A percentile compares a stretch with the other conserved stretches of the same genome.
phyloP scores from a whole-genome alignment of 2,797 vertebrate genomes.

The Periparus ater region DNA sequence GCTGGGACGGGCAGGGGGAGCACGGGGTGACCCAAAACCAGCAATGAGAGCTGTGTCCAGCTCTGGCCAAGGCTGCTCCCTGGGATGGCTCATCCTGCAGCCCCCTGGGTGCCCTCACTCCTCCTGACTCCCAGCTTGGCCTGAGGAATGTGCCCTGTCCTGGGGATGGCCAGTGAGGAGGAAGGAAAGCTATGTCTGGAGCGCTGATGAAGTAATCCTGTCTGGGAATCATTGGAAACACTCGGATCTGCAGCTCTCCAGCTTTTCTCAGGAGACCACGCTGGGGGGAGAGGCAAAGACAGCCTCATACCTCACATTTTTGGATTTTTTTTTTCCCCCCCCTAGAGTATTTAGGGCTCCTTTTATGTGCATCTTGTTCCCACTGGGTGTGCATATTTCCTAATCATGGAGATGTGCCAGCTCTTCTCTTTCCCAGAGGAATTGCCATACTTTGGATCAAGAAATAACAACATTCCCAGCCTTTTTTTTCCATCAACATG shows the following conservation, averaged over 20 bases:
- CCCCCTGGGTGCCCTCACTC: background rate
- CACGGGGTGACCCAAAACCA: background rate
- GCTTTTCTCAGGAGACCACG: conserved; percentile 29
- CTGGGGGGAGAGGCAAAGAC: background rate
- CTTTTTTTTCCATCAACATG: conserved; percentile 16
- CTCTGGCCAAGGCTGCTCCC: background rate
- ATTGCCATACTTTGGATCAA: conserved; percentile 34
- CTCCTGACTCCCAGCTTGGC: background rate
- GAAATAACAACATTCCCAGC: conserved; percentile 60
- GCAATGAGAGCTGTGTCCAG: background rate
- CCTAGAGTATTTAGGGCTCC: background rate
- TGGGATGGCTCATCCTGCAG: background rate
- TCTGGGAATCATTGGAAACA: conserved; percentile 36
- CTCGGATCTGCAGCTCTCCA: conserved; percentile 1
- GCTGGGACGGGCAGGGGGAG: background rate
- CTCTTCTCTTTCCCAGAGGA: conserved; percentile 66
- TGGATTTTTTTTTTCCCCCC: background rate
- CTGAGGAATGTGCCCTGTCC: conserved; percentile 4
- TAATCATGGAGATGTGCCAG: conserved; percentile 43
- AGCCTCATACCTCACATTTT: conserved; percentile 53
- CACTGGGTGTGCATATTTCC: conserved; percentile 49
- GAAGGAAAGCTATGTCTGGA: conserved; percentile 36
- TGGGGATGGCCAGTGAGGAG: background rate
- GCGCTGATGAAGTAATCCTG: conserved; percentile 18
- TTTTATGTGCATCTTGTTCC: conserved; percentile 7